These are phyloP conservation scores for Galeopterus variegatus DNA, from an alignment of 2,113 vertebrate species.

Conservation along the genomic window DNA sequence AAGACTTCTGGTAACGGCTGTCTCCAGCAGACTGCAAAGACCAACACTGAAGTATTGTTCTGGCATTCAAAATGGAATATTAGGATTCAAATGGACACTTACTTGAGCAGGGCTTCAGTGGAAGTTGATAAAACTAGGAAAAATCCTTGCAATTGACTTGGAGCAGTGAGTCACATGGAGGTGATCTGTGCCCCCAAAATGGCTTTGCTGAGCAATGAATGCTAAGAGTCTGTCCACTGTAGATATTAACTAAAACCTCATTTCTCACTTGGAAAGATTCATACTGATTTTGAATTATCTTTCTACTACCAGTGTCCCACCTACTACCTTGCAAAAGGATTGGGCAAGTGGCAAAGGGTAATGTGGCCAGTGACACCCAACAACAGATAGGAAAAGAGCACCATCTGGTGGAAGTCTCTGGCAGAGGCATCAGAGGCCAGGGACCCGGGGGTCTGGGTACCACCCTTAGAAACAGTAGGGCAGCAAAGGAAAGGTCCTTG, in stretches of 20 bases:
- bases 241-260: conserved; percentile 19
- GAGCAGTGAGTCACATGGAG: background rate
- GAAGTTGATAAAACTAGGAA: conserved; percentile 16
- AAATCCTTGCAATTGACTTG: background rate
- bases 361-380: background rate
- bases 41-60: background rate
- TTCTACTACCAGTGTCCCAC: background rate
- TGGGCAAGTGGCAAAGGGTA: background rate
- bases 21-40: conserved; percentile 49
- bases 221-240: background rate
- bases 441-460: background rate
- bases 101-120: background rate
- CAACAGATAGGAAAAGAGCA: conserved; percentile 73
- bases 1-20: background rate
- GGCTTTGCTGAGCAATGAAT: background rate
- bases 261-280: conserved; percentile 55
- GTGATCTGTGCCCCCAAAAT: background rate
- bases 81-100: background rate
- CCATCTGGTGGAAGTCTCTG: conserved; percentile 76
- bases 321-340: conserved; percentile 3
- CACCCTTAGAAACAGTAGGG: background rate
- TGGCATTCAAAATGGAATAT: background rate
- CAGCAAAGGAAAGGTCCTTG: background rate
- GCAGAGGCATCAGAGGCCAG: conserved; percentile 47
- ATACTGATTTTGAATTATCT: conserved; percentile 6